Evolutionary conservation across 2,888 invertebrate species (phyloP).

Genomic region (Stratiomys singularior): DNA sequence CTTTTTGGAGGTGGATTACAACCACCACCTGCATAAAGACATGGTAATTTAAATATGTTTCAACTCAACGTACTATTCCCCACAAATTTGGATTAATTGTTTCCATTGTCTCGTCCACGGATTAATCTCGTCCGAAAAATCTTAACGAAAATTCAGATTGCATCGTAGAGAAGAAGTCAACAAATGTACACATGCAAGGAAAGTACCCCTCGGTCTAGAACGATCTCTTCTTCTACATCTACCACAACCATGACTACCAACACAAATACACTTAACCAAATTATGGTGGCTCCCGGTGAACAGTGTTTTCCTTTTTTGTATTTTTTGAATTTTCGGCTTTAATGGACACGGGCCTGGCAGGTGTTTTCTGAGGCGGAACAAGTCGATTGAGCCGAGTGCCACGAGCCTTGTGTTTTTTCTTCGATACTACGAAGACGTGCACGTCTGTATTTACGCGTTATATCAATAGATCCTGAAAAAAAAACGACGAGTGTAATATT

Average conservation of each 20-base stretch:
- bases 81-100: slow-evolving; percentile 8
- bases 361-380: slow-evolving; percentile 50
- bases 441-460: slow-evolving; percentile 6
- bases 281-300: slow-evolving; percentile 43
- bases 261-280: slow-evolving; percentile 28
- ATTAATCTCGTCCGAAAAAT: background rate
- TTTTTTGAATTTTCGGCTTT: slow-evolving; percentile 11
- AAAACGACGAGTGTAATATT: slow-evolving; percentile 14
- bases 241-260: slow-evolving; percentile 14
- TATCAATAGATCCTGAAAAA: slow-evolving; percentile 24
- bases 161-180: background rate
- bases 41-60: no score
- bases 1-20: no score
- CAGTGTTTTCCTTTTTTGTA: slow-evolving; percentile 13
- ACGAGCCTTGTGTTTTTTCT: slow-evolving; percentile 49
- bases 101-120: background rate
- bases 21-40: no score
- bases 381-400: slow-evolving; percentile 51
- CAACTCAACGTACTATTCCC: background rate
- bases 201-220: slow-evolving; percentile 29
- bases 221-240: background rate
- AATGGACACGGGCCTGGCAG: slow-evolving; percentile 50
- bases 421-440: background rate
- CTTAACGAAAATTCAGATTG: background rate
- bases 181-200: slow-evolving; percentile 9